Evolutionary conservation across 2,888 invertebrate genomes (phyloP), one percentile per base, ranked within the genome.

Genomic region (Latrodectus hesperus): DNA sequence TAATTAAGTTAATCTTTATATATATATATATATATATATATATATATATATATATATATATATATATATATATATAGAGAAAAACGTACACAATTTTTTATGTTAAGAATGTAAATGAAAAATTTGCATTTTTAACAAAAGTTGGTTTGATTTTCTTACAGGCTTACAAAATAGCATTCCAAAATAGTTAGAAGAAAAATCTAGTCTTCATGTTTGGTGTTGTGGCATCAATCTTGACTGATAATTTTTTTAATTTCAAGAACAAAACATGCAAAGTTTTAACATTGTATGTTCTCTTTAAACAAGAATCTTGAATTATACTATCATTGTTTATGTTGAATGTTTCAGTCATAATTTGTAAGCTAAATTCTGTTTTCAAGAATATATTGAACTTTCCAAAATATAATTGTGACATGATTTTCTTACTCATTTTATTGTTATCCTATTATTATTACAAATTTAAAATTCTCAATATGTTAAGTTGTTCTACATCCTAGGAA

Each of bases 121-220:
- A 38, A 38, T 6, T 38, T 4, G 4, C 5, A 38, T 38, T 38
- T 38, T 38, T 38, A 38, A 4, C 38, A 0, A 38, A 38, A 38
- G 6, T 38, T 38, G 38, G 2, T 38, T 38, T 38, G 4, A 38
- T 38, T 38, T 38, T 38, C 38, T 38, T 38, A 38, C 6, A 38
- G 38, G 38, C 38, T 38, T 38, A 38, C 38, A 38, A 73, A 74
- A 67, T 81, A 67, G 67, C 83, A 83, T 83, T 83, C 83, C 83
- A 83, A 77, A 76, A 26, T 70, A 52, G 16, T 52, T 83, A 83
- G 76, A 71, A 83, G 49, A 75, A 71, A 22, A 38, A 52, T 76
- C 83, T 83, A 83, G 83, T 83, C 83, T 76, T 76, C 60, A 76
- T 65, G 67, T 71, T 83, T 38, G 60, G 60, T 68, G 51, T 26